phyloP scores from a whole-genome alignment of 2,113 vertebrate species.

The Oreochromis tanganicae region DNA sequence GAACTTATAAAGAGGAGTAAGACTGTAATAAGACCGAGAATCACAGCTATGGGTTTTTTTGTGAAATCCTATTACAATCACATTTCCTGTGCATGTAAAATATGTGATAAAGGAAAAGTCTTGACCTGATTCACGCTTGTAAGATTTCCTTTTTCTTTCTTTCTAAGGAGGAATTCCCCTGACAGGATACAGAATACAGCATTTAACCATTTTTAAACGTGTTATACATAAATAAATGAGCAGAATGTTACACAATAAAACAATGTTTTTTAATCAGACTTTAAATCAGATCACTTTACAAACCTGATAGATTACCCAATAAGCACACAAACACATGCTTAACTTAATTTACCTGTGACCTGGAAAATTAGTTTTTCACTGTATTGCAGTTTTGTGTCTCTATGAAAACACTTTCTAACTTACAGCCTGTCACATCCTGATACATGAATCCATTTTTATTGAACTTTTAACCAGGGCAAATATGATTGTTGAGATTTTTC shows the following conservation, averaged over 20 bases:
- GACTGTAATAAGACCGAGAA: neutral
- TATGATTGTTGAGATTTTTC: neutral
- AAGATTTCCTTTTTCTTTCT: neutral
- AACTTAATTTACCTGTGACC: neutral
- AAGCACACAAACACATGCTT: neutral
- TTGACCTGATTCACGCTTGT: neutral
- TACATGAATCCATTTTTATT: neutral
- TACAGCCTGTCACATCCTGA: neutral
- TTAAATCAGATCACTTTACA: neutral
- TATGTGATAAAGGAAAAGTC: neutral
- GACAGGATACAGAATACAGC: neutral
- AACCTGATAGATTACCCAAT: neutral
- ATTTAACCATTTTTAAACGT: neutral
- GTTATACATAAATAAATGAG: neutral
- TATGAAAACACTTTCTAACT: neutral
- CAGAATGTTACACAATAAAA: neutral
- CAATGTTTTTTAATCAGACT: neutral
- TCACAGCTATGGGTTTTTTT: fast-evolving
- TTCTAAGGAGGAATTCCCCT: fast-evolving
- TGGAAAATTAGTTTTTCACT: neutral
- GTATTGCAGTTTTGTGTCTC: neutral
- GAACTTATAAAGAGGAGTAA: neutral
- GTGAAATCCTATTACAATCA: neutral
- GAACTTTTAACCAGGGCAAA: fast-evolving
- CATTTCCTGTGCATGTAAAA: neutral